phyloP scores from a whole-genome alignment of 2,888 invertebrate species.

The Pheosia gnoma region DNA sequence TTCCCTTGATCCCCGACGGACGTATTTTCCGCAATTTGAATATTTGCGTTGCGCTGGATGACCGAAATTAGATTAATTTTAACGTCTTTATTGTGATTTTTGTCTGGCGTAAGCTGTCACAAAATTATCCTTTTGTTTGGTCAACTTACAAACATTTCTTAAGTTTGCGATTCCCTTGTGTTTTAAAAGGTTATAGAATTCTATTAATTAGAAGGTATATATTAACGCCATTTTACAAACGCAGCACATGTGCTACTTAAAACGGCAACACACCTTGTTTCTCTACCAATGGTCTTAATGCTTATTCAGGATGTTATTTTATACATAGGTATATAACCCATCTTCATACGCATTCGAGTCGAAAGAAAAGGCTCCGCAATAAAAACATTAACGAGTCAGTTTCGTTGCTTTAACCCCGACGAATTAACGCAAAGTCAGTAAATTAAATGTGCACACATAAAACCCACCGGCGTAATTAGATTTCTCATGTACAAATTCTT shows the following conservation, averaged over 20 bases:
- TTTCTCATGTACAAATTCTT: conserved; percentile 11
- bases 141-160: not conserved
- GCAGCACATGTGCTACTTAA: no score
- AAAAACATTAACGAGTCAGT: conserved; percentile 38
- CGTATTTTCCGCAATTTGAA: conserved; percentile 52
- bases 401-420: conserved; percentile 29
- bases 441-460: conserved; percentile 33
- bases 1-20: conserved; percentile 38
- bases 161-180: no score
- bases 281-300: not conserved
- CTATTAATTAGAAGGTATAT: no score
- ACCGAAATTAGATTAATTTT: conserved; percentile 50
- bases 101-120: not conserved
- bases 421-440: conserved; percentile 52
- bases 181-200: no score
- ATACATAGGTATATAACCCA: not conserved
- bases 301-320: not conserved
- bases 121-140: no score
- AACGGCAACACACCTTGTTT: no score
- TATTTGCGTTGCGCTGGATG: conserved; percentile 42
- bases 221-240: no score
- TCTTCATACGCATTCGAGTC: not conserved
- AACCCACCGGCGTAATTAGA: conserved; percentile 23
- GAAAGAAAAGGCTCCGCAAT: conserved; percentile 15
- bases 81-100: conserved; percentile 24